Evolutionary conservation across 2,797 vertebrate genomes (phyloP).

Genomic region (Hydrolagus colliei): DNA sequence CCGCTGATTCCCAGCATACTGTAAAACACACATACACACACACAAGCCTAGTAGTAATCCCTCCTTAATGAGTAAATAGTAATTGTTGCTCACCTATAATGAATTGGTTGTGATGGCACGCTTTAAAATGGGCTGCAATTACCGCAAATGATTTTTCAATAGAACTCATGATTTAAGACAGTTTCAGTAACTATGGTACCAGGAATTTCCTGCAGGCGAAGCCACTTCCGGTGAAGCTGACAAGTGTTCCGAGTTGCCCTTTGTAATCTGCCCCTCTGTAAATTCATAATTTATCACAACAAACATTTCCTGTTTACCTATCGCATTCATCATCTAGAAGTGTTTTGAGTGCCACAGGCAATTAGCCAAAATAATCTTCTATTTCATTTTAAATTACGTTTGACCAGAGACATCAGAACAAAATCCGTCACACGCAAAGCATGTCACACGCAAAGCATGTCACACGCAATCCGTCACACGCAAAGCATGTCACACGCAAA

Average conservation of each 20-base stretch:
- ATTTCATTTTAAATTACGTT: conserved; percentile 8
- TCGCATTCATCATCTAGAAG: conserved; percentile 18
- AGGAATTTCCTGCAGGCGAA: conserved; percentile 25
- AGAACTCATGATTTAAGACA: conserved; percentile 4
- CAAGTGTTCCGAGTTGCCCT: conserved; percentile 11
- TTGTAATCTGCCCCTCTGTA: background rate
- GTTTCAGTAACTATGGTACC: background rate
- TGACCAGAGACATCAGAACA: conserved; percentile 2
- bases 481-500: background rate
- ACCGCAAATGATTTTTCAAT: background rate
- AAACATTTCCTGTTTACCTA: conserved; percentile 30
- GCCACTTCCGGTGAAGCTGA: conserved; percentile 23
- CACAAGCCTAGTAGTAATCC: background rate
- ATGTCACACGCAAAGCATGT: no score
- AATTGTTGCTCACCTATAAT: background rate
- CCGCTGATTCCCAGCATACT: background rate
- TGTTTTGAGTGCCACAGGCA: background rate
- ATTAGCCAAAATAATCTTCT: conserved; percentile 14
- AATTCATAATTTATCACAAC: conserved; percentile 18
- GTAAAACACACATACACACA: background rate
- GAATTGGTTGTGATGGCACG: background rate
- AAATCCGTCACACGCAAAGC: background rate
- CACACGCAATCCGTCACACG: background rate
- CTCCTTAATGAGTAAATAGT: background rate
- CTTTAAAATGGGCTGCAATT: background rate